Percentiles rank a stretch among this genome's conserved stretches.
phyloP scores from a whole-genome alignment of 2,888 invertebrate genomes.

The Thelaira solivaga region DNA sequence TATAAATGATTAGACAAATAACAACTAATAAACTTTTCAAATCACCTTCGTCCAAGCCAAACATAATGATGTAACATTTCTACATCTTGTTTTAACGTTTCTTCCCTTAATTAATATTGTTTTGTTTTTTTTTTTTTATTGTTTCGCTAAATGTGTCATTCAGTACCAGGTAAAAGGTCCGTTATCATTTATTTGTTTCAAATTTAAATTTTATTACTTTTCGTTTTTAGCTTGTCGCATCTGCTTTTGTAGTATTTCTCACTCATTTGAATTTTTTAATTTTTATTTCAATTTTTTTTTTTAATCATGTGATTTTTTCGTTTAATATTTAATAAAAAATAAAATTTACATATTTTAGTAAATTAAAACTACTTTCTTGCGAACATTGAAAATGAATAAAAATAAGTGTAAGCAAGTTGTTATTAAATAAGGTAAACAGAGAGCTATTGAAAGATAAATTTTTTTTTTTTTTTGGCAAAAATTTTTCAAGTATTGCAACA shows the following conservation, averaged over 20 bases:
- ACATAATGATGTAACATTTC: conserved; percentile 55
- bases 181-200: conserved; percentile 10
- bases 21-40: not conserved
- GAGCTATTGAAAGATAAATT: too few relatives aligned
- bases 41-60: conserved; percentile 31
- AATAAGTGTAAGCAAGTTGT: too few relatives aligned
- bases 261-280: not conserved
- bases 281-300: not conserved
- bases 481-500: too few relatives aligned
- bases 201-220: not conserved
- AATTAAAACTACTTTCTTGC: not conserved
- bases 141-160: conserved; percentile 43
- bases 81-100: conserved; percentile 14
- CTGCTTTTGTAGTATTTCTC: conserved; percentile 12
- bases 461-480: too few relatives aligned
- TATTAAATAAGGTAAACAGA: too few relatives aligned
- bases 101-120: conserved; percentile 12
- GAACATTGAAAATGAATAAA: conserved; percentile 2
- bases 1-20: too few relatives aligned
- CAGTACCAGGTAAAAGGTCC: conserved; percentile 52
- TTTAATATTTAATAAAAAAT: not conserved
- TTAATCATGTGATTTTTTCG: conserved; percentile 33
- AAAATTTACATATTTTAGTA: conserved; percentile 33
- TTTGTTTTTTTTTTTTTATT: conserved; percentile 11
- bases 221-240: conserved; percentile 4